Evolutionary conservation across 2,888 invertebrate species (phyloP).

Genomic region (Alsophila aescularia): DNA sequence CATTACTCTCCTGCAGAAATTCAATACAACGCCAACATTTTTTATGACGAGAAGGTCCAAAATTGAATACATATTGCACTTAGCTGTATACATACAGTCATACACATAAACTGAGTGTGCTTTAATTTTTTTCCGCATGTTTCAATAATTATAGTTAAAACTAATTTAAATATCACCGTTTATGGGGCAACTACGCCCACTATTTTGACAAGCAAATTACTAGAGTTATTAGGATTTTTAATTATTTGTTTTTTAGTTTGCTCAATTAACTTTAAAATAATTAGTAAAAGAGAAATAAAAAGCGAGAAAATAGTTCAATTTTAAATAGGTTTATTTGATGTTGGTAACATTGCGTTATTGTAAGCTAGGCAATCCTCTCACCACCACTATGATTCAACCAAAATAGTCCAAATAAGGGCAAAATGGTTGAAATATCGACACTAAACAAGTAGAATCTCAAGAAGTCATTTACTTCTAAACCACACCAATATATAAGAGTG

Average conservation of each 20-base stretch:
- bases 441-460: no score
- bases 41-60: not conserved
- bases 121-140: slow-evolving; percentile 36
- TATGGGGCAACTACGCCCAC: slow-evolving; percentile 28
- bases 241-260: slow-evolving; percentile 23
- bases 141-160: slow-evolving; percentile 28
- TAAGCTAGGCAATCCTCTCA: no score
- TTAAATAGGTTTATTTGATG: no score
- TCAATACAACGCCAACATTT: not conserved
- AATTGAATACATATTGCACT: not conserved
- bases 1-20: not conserved
- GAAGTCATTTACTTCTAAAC: no score
- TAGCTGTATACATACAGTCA: not conserved
- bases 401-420: no score
- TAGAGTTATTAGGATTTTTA: slow-evolving; percentile 10
- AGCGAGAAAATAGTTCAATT: not conserved
- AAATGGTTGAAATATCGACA: no score
- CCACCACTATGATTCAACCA: no score
- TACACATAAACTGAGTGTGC: slow-evolving; percentile 1
- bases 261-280: slow-evolving; percentile 22
- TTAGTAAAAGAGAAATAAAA: slow-evolving; percentile 12
- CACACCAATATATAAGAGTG: no score
- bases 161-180: slow-evolving; percentile 24
- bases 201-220: slow-evolving; percentile 8
- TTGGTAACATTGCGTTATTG: no score